A percentile compares a stretch with the other conserved stretches of the same genome.
Evolutionary conservation across 1,140 invertebrate genomes (phyloP).

Genomic region (Micrasema minimum): DNA sequence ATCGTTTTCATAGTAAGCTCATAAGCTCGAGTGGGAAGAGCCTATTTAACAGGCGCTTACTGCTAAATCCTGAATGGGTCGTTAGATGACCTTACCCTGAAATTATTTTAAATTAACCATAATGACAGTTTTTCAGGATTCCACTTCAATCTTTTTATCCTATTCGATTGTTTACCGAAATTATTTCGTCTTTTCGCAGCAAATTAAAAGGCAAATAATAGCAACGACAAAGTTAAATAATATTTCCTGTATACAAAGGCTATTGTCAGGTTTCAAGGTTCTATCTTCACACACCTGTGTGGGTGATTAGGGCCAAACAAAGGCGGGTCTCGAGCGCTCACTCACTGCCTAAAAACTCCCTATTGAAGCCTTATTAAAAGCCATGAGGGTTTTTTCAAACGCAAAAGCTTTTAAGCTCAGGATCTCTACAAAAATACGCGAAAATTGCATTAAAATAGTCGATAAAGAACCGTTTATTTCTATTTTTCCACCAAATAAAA

Average conservation of each 20-base stretch:
- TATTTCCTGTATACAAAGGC: constrained; percentile 43
- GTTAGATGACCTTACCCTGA: constrained; percentile 46
- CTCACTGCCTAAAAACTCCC: constrained; percentile 40
- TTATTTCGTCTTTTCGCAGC: constrained; percentile 51
- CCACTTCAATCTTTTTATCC: constrained; percentile 45
- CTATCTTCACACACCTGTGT: constrained; percentile 41
- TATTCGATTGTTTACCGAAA: constrained; percentile 49
- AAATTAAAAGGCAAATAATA: constrained; percentile 47
- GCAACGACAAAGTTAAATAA: constrained; percentile 44
- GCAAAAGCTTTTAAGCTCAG: constrained; percentile 38
- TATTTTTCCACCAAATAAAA: too few relatives aligned
- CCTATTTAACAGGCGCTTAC: constrained; percentile 18
- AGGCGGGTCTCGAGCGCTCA: constrained; percentile 39
- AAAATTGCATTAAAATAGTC: constrained; percentile 28
- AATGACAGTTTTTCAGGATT: constrained; percentile 51
- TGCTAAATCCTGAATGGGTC: constrained; percentile 37
- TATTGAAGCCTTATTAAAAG: constrained; percentile 48
- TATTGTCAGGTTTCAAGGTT: constrained; percentile 46
- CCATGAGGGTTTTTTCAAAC: constrained; percentile 44
- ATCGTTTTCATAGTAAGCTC: constrained; percentile 15
- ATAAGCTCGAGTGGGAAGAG: constrained; percentile 21
- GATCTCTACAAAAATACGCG: constrained; percentile 28
- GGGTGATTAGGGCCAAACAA: constrained; percentile 50
- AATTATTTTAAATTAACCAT: constrained; percentile 54
- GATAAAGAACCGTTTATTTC: neutral